phyloP scores from a whole-genome alignment of 2,888 invertebrate species.

The Lathronympha strigana region DNA sequence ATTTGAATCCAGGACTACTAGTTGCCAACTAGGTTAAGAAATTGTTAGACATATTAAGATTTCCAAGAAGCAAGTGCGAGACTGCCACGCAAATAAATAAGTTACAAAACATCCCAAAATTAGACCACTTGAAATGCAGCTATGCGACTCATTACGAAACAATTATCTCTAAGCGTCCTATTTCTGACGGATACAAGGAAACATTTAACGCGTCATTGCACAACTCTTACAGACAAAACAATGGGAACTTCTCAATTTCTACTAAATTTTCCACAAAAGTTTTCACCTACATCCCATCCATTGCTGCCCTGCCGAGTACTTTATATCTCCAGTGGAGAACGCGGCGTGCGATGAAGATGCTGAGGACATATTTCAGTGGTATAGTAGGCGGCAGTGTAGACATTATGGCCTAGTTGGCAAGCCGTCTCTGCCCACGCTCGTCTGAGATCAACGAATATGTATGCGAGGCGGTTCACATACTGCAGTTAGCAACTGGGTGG shows the following conservation, averaged over 20 bases:
- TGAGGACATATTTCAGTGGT: constrained; percentile 43
- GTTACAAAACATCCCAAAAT: constrained; percentile 11
- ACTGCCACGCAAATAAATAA: not conserved
- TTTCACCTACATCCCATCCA: constrained; percentile 47
- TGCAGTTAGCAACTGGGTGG: constrained; percentile 35
- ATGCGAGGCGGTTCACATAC: constrained; percentile 52
- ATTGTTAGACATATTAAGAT: not conserved
- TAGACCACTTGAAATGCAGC: constrained; percentile 30
- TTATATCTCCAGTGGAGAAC: not conserved
- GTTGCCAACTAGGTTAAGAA: not conserved
- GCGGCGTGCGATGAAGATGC: constrained; percentile 51
- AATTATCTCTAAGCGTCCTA: constrained; percentile 64
- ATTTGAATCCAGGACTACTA: too few relatives aligned
- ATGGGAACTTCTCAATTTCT: constrained; percentile 67
- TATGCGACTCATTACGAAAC: constrained; percentile 62
- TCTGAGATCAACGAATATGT: constrained; percentile 70
- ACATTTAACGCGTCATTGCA: constrained; percentile 72
- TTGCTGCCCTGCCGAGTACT: constrained; percentile 44
- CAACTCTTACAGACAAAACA: constrained; percentile 77
- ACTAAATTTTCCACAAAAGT: constrained; percentile 54
- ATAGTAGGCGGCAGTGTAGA: constrained; percentile 62
- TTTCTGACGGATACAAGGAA: constrained; percentile 70
- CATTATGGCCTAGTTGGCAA: constrained; percentile 80
- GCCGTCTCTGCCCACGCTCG: constrained; percentile 61
- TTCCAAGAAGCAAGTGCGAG: not conserved